Evolutionary conservation across 2,888 invertebrate genomes (phyloP).

Genomic region (Drosophila subquinaria): DNA sequence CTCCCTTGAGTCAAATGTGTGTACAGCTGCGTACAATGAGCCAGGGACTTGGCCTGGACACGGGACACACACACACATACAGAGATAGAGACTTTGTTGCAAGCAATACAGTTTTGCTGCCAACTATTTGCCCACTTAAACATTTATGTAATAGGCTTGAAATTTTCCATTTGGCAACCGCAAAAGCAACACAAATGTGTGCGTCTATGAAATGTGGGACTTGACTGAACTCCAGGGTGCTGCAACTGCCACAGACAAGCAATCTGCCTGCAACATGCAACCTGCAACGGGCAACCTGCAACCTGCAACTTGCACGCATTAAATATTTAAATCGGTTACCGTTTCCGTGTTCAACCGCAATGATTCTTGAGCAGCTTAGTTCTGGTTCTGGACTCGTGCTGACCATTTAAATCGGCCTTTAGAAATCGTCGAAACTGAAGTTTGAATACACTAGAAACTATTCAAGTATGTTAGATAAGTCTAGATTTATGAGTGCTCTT

Average conservation of each 20-base stretch:
- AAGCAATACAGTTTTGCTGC: slow-evolving; percentile 53
- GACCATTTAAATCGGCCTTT: slow-evolving; percentile 13
- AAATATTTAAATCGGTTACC: slow-evolving; percentile 67
- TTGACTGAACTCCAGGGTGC: slow-evolving; percentile 9
- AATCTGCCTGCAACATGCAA: slow-evolving; percentile 13
- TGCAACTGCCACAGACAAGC: slow-evolving; percentile 10
- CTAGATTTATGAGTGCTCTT: not conserved
- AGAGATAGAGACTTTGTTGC: slow-evolving; percentile 30
- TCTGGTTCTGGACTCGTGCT: slow-evolving; percentile 7
- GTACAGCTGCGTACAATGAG: slow-evolving; percentile 71
- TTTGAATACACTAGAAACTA: not conserved
- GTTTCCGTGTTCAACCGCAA: slow-evolving; percentile 58
- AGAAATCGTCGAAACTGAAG: not conserved
- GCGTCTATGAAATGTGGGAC: slow-evolving; percentile 37
- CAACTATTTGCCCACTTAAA: slow-evolving; percentile 74
- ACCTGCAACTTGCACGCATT: slow-evolving; percentile 59
- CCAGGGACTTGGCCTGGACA: slow-evolving; percentile 46
- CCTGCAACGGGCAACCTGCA: slow-evolving; percentile 24
- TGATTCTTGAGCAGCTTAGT: slow-evolving; percentile 60
- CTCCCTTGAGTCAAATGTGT: slow-evolving; percentile 68
- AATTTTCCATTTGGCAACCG: slow-evolving; percentile 72
- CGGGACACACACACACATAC: slow-evolving; percentile 11
- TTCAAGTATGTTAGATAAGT: not conserved
- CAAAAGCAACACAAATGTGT: slow-evolving; percentile 59
- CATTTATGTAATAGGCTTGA: slow-evolving; percentile 78